Evolutionary conservation across 2,113 vertebrate species (phyloP), one percentile per base, ranked within the genome.

Genomic region (Coregonus clupeaformis): DNA sequence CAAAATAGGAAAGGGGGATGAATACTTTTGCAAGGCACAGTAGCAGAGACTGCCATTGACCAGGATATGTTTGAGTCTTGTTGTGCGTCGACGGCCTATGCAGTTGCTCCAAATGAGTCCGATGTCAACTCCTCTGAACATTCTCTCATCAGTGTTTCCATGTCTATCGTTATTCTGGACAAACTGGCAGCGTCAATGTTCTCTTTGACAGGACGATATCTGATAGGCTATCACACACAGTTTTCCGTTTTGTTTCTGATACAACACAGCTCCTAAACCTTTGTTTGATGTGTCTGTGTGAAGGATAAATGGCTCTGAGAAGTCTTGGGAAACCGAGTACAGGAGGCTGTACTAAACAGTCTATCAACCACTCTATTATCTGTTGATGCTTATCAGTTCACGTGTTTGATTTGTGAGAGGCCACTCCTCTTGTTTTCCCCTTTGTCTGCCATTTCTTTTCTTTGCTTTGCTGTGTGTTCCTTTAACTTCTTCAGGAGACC

Each of bases 321-420:
- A 63, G 22, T 63, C 60, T n/a, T 63, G 78, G 65, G 25, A 72
- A 82, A 0, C 29, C 69, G 1, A 77, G 4, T 0, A 78, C 59
- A 49, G 76, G 47, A 14, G 73, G 73, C 0, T 75, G 1, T 1
- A 74, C 9, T 20, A 74, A 9, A 42, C 68, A 71, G 36, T 67
- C 68, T 24, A 79, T 71, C 6, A 79, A 14, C 11, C 42, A 3
- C 18, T 78, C 64, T 0, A 81, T 27, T 2, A 4, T 3, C 1
- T 6, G 11, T 13, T 70, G 70, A 22, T 78, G 73, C 1, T 16
- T 0, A 4, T 63, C 47, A 12, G 29, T 67, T 42, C 65, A 76
- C 0, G 0, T 4, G 1, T 75, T 70, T 4, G 1, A 20, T 18
- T n/a, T 71, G 16, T 68, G 13, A 0, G 71, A 79, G 0, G 71